Conservation (phyloP, 2,113 vertebrate species). For the pig (Sus scrofa) region T2T-Sscrofa CM000826.6:98433501-98434000, state of each 20-base stretch:
- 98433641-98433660: slow-evolving; percentile 17
- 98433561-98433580: neutral
- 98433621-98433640: slow-evolving; percentile 41
- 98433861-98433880: slow-evolving; percentile 97
- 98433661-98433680: neutral
- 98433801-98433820: slow-evolving; percentile 49
- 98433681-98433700: slow-evolving; percentile 31
- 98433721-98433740: slow-evolving; percentile 52
- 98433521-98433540: slow-evolving; percentile 14
- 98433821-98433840: slow-evolving; percentile 35
- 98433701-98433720: slow-evolving; percentile 45
- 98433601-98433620: neutral
- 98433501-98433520: neutral
- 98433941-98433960: slow-evolving; percentile 92
- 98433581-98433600: neutral
- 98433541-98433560: slow-evolving; percentile 26
- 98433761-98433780: slow-evolving; percentile 60
- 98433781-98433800: slow-evolving; percentile 55
- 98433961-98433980: slow-evolving; percentile 95
- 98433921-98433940: slow-evolving; percentile 97
- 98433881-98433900: slow-evolving; percentile 93
- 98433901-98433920: slow-evolving; percentile 93
- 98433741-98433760: slow-evolving; percentile 49
- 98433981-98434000: slow-evolving; percentile 96
- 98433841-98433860: slow-evolving; percentile 87